A percentile compares a stretch with the other conserved stretches of the same genome.
phyloP scores from a whole-genome alignment of 2,888 invertebrate genomes.

The Papilio demoleus region DNA sequence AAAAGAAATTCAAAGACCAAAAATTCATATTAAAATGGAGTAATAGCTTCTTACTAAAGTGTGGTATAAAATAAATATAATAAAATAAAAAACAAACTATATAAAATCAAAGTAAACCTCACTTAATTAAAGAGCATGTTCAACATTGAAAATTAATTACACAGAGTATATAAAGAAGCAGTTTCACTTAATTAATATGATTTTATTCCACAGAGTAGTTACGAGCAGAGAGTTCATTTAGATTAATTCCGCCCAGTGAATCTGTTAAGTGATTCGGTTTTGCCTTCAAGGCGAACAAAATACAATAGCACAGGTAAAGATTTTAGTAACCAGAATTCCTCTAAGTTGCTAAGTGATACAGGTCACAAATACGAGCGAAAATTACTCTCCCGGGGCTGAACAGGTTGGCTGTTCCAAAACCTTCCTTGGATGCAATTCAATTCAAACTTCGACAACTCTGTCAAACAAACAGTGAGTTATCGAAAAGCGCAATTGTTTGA shows the following conservation, averaged over 20 bases:
- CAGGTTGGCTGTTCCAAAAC: no score
- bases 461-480: constrained; percentile 17
- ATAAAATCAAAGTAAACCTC: neutral
- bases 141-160: constrained; percentile 1
- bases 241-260: constrained; percentile 16
- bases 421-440: neutral
- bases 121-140: constrained; percentile 20
- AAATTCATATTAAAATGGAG: no score
- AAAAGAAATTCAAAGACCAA: no score
- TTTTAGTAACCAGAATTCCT: neutral
- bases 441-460: constrained; percentile 2
- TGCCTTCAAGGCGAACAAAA: neutral
- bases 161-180: constrained; percentile 20
- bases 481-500: neutral
- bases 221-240: constrained; percentile 15
- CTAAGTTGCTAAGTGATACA: no score
- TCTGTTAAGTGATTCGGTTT: constrained; percentile 11
- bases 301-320: neutral
- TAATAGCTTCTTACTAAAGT: no score
- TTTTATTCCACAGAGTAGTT: constrained; percentile 23
- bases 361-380: no score
- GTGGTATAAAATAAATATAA: no score
- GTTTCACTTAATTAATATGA: constrained; percentile 18
- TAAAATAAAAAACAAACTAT: no score
- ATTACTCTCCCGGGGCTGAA: no score